Evolutionary conservation across 2,113 vertebrate species (phyloP), one percentile per base, ranked within the genome.

Genomic region (Seriola dumerili): DNA sequence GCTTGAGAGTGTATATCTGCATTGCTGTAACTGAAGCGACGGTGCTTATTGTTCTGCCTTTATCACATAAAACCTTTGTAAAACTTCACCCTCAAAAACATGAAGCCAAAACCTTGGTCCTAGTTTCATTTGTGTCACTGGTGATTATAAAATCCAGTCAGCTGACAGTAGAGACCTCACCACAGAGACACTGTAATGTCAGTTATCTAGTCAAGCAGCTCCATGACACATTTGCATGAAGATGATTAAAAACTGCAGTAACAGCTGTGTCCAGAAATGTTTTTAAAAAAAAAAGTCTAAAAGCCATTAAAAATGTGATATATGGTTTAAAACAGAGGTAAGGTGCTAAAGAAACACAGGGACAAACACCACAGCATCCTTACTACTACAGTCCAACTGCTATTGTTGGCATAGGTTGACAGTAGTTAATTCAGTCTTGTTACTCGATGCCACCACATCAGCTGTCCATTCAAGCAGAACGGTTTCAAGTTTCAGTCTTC

Each of bases 121-220:
- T 21, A 34, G 29, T 63, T 72, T 71, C 23, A 75, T 54, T 69
- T 68, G 38, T 46, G 54, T 72, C 25, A 46, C 16, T 17, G 13
- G 29, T 16, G 16, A 21, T 32, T 36, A 21, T 6, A 42, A 52
- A 32, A 42, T 8, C 23, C 70, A 67, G 72, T 80, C 83, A 79
- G 66, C 66, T 76, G 65, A 76, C 3, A 3, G 19, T 2, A 0
- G 34, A 16, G 32, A 25, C 19, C 9, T 7, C 4, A n/a, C 2
- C 19, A 21, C 29, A 57, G 34, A 29, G 50, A 69, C 11, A 23
- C 12, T 57, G n/a, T 38, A 21, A 25, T 40, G 14, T 34, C n/a
- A 50, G 16, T 29, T 10, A 38, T 10, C 23, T 14, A 7, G n/a
- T 14, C 17, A 3, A 34, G 25, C 6, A n/a, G 6, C 14, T 36